These are phyloP conservation scores for Drosophila nikananu DNA, from an alignment of 1,140 invertebrate genomes.

Conservation along the genomic window DNA sequence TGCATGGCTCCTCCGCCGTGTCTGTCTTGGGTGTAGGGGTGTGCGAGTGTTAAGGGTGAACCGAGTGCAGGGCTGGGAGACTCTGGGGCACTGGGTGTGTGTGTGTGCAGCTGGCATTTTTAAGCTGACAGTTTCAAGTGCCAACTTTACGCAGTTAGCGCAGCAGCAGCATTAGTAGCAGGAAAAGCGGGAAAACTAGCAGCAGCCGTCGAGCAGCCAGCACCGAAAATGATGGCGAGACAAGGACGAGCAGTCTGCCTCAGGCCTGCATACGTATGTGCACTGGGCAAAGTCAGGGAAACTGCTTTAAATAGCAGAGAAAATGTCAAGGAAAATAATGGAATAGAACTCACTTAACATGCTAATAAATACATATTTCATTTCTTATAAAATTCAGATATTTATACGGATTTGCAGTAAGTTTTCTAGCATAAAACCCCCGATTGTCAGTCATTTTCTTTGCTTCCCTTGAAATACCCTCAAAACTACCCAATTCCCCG, in stretches of 20 bases:
- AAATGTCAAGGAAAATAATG: too few relatives aligned
- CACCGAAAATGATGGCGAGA: conserved; percentile 78
- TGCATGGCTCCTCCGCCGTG: conserved; percentile 43
- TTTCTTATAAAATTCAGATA: too few relatives aligned
- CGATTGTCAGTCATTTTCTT: background rate
- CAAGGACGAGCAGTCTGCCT: conserved; percentile 49
- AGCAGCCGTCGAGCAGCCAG: conserved; percentile 47
- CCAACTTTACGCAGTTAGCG: conserved; percentile 82
- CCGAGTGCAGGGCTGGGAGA: background rate
- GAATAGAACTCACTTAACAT: too few relatives aligned
- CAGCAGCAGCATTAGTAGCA: conserved; percentile 50
- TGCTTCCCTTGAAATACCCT: background rate
- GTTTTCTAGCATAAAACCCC: too few relatives aligned
- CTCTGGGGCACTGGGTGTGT: conserved; percentile 20
- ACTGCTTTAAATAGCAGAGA: background rate
- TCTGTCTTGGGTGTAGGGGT: conserved; percentile 7
- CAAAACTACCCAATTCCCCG: background rate
- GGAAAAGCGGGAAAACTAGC: conserved; percentile 29
- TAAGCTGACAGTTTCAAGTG: conserved; percentile 83
- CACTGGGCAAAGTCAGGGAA: background rate
- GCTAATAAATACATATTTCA: background rate
- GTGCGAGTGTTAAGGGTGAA: conserved; percentile 1
- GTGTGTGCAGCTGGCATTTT: conserved; percentile 79
- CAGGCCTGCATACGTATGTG: conserved; percentile 33
- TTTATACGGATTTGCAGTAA: too few relatives aligned